Percentiles rank a stretch among this genome's conserved stretches.
These are phyloP conservation scores for Phortica okadai DNA, from an alignment of 2,888 invertebrate genomes.

Conservation along the genomic window DNA sequence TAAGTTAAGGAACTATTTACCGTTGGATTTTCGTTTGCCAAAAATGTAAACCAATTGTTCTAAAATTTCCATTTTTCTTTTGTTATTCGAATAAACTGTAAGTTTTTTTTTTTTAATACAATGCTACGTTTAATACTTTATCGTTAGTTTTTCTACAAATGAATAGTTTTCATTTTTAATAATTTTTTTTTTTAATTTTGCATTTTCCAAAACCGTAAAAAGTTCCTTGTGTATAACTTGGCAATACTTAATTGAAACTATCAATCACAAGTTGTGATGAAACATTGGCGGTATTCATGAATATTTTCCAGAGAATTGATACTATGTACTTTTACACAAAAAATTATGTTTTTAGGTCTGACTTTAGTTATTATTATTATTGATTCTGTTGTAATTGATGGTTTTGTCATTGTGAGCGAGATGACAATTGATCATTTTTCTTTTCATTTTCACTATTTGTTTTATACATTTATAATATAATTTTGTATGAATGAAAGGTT, in stretches of 20 bases:
- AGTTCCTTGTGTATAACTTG: conserved; percentile 60
- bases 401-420: too few species aligned
- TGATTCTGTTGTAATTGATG: too few species aligned
- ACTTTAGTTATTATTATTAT: too few species aligned
- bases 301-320: too few species aligned
- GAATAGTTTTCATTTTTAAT: conserved; percentile 30
- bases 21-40: conserved; percentile 70
- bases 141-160: conserved; percentile 54
- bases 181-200: conserved; percentile 56
- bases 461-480: too few species aligned
- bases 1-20: conserved; percentile 74
- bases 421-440: too few species aligned
- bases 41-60: conserved; percentile 60
- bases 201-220: conserved; percentile 66
- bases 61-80: conserved; percentile 37
- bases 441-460: too few species aligned
- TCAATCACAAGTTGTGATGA: not conserved
- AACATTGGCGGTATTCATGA: too few species aligned
- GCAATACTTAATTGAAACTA: conserved; percentile 33
- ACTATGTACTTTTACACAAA: too few species aligned
- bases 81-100: not conserved
- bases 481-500: too few species aligned
- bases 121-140: conserved; percentile 29
- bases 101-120: not conserved
- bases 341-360: too few species aligned